These are phyloP conservation scores for Hipposideros larvatus DNA, from an alignment of 2,797 vertebrate genomes.

Conservation along the genomic window DNA sequence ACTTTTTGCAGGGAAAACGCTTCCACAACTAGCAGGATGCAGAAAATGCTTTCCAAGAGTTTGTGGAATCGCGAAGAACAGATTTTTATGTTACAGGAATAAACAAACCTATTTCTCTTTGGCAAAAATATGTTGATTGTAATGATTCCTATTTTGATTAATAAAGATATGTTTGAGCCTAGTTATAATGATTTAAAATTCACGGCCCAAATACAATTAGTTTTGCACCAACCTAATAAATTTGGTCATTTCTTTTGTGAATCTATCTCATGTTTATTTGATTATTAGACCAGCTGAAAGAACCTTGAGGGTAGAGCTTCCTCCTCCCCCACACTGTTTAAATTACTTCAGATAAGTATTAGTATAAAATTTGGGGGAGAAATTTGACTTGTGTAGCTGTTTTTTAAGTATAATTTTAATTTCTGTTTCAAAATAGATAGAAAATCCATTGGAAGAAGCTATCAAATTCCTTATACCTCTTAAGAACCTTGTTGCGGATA, in stretches of 20 bases:
- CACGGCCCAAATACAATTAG: no score
- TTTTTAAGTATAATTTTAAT: conserved; percentile 65
- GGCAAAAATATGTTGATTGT: no score
- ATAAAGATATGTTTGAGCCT: no score
- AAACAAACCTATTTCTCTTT: no score
- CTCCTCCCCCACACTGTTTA: not conserved
- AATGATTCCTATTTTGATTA: no score
- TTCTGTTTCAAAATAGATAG: conserved; percentile 87
- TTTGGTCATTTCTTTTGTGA: not conserved
- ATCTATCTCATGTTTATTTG: not conserved
- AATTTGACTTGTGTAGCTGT: conserved; percentile 31
- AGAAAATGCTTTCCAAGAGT: no score
- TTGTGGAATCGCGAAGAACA: no score
- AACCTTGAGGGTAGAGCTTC: not conserved
- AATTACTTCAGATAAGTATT: not conserved
- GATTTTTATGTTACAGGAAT: no score
- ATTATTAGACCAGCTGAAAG: not conserved
- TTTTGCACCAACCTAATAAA: not conserved
- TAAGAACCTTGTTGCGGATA: conserved; percentile 89
- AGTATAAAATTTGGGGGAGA: conserved; percentile 32
- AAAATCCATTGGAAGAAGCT: conserved; percentile 91
- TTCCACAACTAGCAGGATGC: no score
- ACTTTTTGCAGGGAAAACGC: no score
- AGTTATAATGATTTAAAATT: no score
- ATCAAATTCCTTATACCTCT: conserved; percentile 91